Evolutionary conservation across 2,797 vertebrate species (phyloP).

Genomic region (Lithobates sylvaticus): DNA sequence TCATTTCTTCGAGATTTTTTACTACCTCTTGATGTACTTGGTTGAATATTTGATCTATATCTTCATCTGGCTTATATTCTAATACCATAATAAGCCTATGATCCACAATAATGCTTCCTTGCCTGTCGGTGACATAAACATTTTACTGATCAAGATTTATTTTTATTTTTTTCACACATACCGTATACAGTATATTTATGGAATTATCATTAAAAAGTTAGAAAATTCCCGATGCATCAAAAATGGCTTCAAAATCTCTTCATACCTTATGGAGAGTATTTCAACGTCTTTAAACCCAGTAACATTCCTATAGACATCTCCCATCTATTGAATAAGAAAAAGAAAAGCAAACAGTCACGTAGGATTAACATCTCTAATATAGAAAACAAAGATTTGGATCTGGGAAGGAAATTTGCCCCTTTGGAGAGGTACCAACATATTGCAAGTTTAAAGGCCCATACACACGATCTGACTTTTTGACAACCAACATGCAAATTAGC

Average conservation of each 20-base stretch:
- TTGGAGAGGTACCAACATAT: too few species aligned
- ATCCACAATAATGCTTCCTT: constrained; percentile 4
- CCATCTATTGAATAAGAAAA: constrained; percentile 10
- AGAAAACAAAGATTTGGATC: too few species aligned
- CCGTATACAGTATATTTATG: neutral
- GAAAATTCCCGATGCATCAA: too few species aligned
- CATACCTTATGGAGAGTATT: neutral
- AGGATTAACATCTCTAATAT: too few species aligned
- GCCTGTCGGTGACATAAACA: neutral
- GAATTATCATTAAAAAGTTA: neutral
- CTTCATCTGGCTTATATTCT: neutral
- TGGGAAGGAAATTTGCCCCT: too few species aligned
- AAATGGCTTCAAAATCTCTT: neutral
- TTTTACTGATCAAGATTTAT: neutral
- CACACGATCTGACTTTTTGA: too few species aligned
- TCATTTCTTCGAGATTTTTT: neutral
- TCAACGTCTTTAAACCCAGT: constrained; percentile 4
- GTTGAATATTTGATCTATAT: neutral
- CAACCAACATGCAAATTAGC: too few species aligned
- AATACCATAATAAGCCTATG: neutral
- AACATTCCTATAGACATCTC: neutral
- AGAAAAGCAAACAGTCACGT: neutral
- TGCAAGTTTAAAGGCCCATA: too few species aligned
- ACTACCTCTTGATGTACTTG: neutral
- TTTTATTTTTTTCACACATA: too few species aligned